Conservation (phyloP, 2,797 vertebrate species). For the Anabas testudineus region DNA sequence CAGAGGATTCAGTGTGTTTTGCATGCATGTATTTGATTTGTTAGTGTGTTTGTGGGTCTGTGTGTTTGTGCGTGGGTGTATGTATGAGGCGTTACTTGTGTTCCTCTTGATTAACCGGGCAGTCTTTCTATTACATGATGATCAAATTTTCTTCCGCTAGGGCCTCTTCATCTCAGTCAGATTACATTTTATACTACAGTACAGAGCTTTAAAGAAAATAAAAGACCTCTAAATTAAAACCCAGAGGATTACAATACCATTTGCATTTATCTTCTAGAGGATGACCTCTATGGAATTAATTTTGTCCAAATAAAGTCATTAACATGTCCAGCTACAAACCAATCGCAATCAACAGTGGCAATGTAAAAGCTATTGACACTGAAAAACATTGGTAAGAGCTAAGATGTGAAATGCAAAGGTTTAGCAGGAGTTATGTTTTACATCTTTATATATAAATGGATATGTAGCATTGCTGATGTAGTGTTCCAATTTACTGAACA, state of each 20-base stretch:
- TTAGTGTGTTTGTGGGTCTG: not conserved
- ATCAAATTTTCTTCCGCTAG: constrained; percentile 28
- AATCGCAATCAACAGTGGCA: not conserved
- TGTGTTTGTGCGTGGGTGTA: constrained; percentile 1
- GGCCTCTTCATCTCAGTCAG: constrained; percentile 26
- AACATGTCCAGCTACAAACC: not conserved
- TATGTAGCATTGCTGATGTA: too few relatives aligned
- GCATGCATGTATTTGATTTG: not conserved
- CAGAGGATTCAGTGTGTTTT: constrained; percentile 1
- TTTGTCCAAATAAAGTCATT: not conserved
- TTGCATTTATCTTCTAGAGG: constrained; percentile 5
- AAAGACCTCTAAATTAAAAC: constrained; percentile 41
- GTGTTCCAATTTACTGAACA: too few relatives aligned
- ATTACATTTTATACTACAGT: constrained; percentile 43
- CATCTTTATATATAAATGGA: too few relatives aligned
- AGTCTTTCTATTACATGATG: constrained; percentile 38
- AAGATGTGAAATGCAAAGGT: not conserved
- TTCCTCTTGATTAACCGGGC: constrained; percentile 39
- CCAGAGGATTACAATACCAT: not conserved
- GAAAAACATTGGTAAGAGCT: not conserved
- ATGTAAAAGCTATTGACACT: not conserved
- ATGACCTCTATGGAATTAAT: not conserved
- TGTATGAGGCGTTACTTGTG: constrained; percentile 24
- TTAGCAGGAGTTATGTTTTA: too few relatives aligned
- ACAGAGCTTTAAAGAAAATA: constrained; percentile 34